Percentiles rank a stretch among this genome's conserved stretches.
phyloP scores from a whole-genome alignment of 2,888 invertebrate genomes.

The Aleiodes testaceus region DNA sequence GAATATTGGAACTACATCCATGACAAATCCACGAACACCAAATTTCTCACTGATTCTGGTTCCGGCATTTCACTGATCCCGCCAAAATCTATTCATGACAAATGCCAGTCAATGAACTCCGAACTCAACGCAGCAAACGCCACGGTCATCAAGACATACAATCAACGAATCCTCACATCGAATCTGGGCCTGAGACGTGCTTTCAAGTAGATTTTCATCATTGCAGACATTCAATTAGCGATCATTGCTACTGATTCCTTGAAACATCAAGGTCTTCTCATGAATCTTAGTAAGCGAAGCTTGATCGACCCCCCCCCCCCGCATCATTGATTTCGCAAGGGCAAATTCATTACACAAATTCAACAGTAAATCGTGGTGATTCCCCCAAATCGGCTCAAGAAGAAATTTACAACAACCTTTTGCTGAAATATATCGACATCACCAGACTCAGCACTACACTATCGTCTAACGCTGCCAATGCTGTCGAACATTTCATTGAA shows the following conservation, averaged over 20 bases:
- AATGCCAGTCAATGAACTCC: background rate
- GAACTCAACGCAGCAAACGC: constrained; percentile 30
- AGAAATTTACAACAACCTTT: background rate
- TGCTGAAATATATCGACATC: constrained; percentile 5
- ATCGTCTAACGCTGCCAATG: too few relatives aligned
- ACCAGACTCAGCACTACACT: background rate
- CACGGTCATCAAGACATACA: constrained; percentile 7
- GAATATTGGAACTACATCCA: background rate
- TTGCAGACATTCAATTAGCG: constrained; percentile 25
- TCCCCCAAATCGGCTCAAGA: background rate
- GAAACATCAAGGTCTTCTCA: background rate
- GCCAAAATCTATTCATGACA: constrained; percentile 1
- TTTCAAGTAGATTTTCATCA: constrained; percentile 37
- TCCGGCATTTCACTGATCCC: constrained; percentile 40
- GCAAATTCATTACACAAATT: background rate
- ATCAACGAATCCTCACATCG: background rate
- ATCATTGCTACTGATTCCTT: constrained; percentile 40
- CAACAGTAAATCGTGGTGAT: background rate
- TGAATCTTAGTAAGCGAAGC: constrained; percentile 12
- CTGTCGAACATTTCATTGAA: constrained; percentile 58
- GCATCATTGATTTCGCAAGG: constrained; percentile 3
- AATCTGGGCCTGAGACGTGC: constrained; percentile 14
- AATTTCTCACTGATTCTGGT: constrained; percentile 44
- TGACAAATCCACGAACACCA: constrained; percentile 29
- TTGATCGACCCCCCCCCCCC: background rate